These are phyloP conservation scores for Drosophila kepulauana DNA, from an alignment of 1,140 invertebrate species.

Conservation along the genomic window DNA sequence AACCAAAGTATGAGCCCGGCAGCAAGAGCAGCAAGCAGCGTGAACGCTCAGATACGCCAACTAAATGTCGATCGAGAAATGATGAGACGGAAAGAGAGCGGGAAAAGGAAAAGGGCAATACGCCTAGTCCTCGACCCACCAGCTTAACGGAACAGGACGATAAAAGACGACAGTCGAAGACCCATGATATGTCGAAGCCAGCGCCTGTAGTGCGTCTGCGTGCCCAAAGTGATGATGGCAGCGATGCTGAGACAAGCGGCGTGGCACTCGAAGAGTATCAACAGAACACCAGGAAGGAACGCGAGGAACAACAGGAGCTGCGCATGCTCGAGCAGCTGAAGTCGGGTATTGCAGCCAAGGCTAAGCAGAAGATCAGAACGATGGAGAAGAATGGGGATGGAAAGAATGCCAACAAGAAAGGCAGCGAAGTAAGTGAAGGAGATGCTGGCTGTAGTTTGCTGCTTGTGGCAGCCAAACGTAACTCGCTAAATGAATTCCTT, in stretches of 20 bases:
- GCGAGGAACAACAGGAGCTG: constrained; percentile 85
- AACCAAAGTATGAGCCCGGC: constrained; percentile 22
- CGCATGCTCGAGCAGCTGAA: constrained; percentile 88
- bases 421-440: constrained; percentile 76
- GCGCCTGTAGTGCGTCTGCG: constrained; percentile 87
- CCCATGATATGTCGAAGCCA: constrained; percentile 58
- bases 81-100: constrained; percentile 41
- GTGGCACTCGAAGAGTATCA: constrained; percentile 79
- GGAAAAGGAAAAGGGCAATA: constrained; percentile 25
- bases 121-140: constrained; percentile 80
- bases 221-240: constrained; percentile 88
- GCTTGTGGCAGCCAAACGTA: constrained; percentile 68
- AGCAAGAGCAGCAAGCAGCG: constrained; percentile 25
- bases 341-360: constrained; percentile 88
- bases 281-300: constrained; percentile 83
- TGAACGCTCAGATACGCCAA: constrained; percentile 49
- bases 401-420: constrained; percentile 48
- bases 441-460: constrained; percentile 16
- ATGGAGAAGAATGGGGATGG: constrained; percentile 85
- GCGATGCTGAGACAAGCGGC: constrained; percentile 82
- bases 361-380: constrained; percentile 86
- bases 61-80: constrained; percentile 14
- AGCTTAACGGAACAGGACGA: constrained; percentile 87
- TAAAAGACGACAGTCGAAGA: constrained; percentile 53
- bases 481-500: constrained; percentile 83